A percentile compares a stretch with the other conserved stretches of the same genome.
These are phyloP conservation scores for Polydrusus pterygomalis DNA, from an alignment of 2,888 invertebrate genomes.

Conservation along the genomic window DNA sequence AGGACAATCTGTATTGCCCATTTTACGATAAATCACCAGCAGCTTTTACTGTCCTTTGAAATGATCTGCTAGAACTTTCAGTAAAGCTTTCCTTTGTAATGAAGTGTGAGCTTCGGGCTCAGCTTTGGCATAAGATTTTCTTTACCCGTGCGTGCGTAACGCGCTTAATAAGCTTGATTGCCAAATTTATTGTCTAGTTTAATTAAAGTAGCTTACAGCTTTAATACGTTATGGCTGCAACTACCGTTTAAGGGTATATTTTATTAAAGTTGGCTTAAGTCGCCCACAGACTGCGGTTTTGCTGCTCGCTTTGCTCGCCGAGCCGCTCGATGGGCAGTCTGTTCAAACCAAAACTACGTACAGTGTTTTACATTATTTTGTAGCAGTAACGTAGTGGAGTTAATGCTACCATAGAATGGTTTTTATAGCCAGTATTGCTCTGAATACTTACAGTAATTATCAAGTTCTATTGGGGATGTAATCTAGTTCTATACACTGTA, in stretches of 20 bases:
- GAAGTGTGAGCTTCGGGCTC: constrained; percentile 27
- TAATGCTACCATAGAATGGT: too few species aligned
- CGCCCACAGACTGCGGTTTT: too few species aligned
- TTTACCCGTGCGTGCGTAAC: constrained; percentile 17
- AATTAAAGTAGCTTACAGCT: background rate
- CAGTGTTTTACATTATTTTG: too few species aligned
- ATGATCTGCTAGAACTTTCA: background rate
- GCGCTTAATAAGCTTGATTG: background rate
- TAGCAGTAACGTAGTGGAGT: too few species aligned
- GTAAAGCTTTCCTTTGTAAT: constrained; percentile 21
- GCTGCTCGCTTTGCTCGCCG: too few species aligned
- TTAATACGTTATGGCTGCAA: background rate
- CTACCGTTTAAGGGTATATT: constrained; percentile 10
- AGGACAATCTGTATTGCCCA: too few species aligned
- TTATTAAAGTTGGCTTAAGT: background rate
- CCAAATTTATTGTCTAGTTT: constrained; percentile 16
- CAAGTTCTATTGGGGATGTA: too few species aligned
- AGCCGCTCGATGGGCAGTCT: too few species aligned
- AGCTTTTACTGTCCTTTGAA: background rate
- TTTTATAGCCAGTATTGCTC: too few species aligned
- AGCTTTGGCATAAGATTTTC: constrained; percentile 23
- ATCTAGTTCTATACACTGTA: too few species aligned
- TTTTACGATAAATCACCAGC: background rate
- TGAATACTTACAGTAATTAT: too few species aligned
- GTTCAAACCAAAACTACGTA: too few species aligned